Percentiles rank a stretch among this genome's conserved stretches.
Conservation (phyloP, 2,888 invertebrate genomes). For the Calliphora vomitoria region DNA sequence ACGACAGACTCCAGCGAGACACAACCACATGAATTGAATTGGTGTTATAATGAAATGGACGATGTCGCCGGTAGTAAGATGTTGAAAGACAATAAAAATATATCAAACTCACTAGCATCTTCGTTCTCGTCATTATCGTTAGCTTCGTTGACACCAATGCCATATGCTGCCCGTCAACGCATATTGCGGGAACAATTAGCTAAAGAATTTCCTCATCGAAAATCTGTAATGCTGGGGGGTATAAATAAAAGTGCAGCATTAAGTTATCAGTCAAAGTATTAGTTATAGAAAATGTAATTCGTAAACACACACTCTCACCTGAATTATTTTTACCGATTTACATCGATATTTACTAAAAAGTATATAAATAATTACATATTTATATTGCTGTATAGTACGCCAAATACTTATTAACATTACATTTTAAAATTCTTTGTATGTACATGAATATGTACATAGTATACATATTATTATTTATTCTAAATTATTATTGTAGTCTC, state of each 20-base stretch:
- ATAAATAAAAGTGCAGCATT: slow-evolving; percentile 51
- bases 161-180: slow-evolving; percentile 50
- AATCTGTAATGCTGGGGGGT: background rate
- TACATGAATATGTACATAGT: no score
- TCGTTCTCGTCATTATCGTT: background rate
- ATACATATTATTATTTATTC: no score
- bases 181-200: slow-evolving; percentile 46
- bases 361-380: no score
- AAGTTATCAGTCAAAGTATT: slow-evolving; percentile 44
- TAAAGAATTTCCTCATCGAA: background rate
- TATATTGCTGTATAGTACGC: no score
- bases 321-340: no score
- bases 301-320: no score
- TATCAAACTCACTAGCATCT: background rate
- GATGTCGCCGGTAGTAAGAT: background rate
- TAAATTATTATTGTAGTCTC: no score
- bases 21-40: background rate
- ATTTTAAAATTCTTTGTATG: no score
- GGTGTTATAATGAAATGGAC: background rate
- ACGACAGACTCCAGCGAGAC: background rate
- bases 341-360: no score
- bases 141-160: background rate
- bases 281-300: no score
- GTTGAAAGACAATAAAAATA: background rate
- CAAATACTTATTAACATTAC: no score